Evolutionary conservation across 2,797 vertebrate species (phyloP).

Genomic region (Takifugu rubripes): DNA sequence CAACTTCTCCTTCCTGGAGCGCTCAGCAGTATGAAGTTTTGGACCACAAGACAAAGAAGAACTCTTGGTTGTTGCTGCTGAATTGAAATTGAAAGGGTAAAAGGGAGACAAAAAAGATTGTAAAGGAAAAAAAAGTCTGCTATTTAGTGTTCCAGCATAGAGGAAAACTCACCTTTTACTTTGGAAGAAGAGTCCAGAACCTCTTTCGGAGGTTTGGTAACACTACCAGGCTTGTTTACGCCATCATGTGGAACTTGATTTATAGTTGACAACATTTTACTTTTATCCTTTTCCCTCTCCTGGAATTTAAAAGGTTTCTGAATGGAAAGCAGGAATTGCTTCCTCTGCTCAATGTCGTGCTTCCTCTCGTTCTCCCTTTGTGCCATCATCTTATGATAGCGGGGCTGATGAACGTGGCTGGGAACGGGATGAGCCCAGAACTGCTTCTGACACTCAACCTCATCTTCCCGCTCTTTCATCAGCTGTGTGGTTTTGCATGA

Average conservation of each 20-base stretch:
- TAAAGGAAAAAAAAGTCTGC: neutral
- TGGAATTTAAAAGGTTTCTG: slow-evolving; percentile 90
- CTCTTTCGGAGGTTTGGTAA: slow-evolving; percentile 69
- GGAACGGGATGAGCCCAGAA: slow-evolving; percentile 86
- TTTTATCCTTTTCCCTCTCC: slow-evolving; percentile 80
- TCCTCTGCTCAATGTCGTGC: slow-evolving; percentile 80
- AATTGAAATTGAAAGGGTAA: neutral
- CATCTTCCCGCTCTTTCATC: slow-evolving; percentile 76
- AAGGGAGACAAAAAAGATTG: neutral
- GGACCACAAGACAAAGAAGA: slow-evolving; percentile 36
- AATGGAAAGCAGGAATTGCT: slow-evolving; percentile 81
- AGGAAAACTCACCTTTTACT: slow-evolving; percentile 75
- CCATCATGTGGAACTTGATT: slow-evolving; percentile 47
- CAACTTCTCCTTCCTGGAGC: slow-evolving; percentile 76
- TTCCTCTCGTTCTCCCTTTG: slow-evolving; percentile 78
- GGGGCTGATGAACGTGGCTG: slow-evolving; percentile 76
- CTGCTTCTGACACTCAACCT: slow-evolving; percentile 87
- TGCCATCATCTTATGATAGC: slow-evolving; percentile 81
- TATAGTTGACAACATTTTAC: slow-evolving; percentile 65
- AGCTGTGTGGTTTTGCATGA: slow-evolving; percentile 65
- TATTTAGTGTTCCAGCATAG: neutral
- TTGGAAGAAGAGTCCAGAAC: slow-evolving; percentile 71
- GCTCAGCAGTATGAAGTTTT: slow-evolving; percentile 68
- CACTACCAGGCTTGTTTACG: slow-evolving; percentile 41
- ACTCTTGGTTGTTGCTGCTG: slow-evolving; percentile 57